Evolutionary conservation across 2,888 invertebrate genomes (phyloP).

Genomic region (Campoplex capitator): DNA sequence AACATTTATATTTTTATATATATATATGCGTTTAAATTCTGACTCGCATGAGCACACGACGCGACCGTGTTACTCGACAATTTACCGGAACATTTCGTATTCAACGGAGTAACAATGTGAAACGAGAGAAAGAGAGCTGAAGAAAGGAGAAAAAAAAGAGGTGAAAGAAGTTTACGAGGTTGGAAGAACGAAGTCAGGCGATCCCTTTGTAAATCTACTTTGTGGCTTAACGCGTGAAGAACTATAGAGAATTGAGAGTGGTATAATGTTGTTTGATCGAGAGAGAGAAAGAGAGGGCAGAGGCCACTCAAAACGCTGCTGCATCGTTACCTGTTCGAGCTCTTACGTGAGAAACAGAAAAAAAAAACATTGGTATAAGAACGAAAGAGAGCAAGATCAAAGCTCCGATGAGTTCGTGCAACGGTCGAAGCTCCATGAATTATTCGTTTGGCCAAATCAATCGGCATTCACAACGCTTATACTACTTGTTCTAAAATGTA

Average conservation of each 20-base stretch:
- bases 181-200: slow-evolving; percentile 39
- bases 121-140: slow-evolving; percentile 6
- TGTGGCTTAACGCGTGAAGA: slow-evolving; percentile 45
- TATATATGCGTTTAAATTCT: slow-evolving; percentile 1
- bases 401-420: slow-evolving; percentile 22
- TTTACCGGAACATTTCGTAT: slow-evolving; percentile 55
- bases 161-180: slow-evolving; percentile 37
- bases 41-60: neutral
- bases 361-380: slow-evolving; percentile 9
- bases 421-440: slow-evolving; percentile 25
- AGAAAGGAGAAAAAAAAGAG: neutral
- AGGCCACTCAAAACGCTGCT: neutral
- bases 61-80: slow-evolving; percentile 41
- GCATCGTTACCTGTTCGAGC: slow-evolving; percentile 19
- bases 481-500: neutral
- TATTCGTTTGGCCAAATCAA: slow-evolving; percentile 22
- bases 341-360: neutral
- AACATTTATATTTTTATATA: neutral
- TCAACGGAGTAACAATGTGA: slow-evolving; percentile 30
- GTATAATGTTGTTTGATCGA: slow-evolving; percentile 45
- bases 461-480: neutral
- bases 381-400: slow-evolving; percentile 32
- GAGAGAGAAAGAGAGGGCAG: neutral
- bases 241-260: slow-evolving; percentile 26
- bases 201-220: slow-evolving; percentile 35